Evolutionary conservation across 1,140 invertebrate genomes (phyloP), one percentile per base, ranked within the genome.

Genomic region (Pseudomyrmex cubaensis): DNA sequence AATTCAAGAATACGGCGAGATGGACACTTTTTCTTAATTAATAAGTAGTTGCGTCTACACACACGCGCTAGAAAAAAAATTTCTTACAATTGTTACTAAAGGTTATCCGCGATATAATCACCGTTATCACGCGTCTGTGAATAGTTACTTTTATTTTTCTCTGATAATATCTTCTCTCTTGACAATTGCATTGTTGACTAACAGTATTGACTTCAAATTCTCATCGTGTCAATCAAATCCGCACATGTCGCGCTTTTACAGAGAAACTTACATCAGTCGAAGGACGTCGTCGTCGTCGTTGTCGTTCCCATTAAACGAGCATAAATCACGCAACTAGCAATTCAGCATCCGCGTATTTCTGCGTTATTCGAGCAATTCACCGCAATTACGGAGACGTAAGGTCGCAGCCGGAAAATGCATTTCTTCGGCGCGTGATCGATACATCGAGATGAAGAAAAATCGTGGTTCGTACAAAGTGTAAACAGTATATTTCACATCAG

Each of bases 401-500:
- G 3, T 7, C 44, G 59, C 46, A 44, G 35, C 44, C 63, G 25
- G 66, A 64, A 64, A 78, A 70, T 25, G 20, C 44, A 25, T 48
- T 70, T 78, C 20, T 13, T 12, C 50, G 13, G 20, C 54, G 64
- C 66, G 50, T 54, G 22, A 35, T 17, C 9, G 20, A 67, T n/a
- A 57, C 46, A 20, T 67, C 56, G 15, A 25, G 17, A 15, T 12
- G n/a, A 52, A 48, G 52, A 50, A 57, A 63, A 25, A 4, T 10
- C 13, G 17, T 35, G 35, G 61, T 72, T 48, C 66, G n/a, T 80
- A 20, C 54, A 1, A 57, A 59, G 66, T 72, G 66, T 80, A 61
- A 80, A 80, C 44, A 44, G 66, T 64, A 54, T 76, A 64, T 80
- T 70, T 72, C 76, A 50, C 46, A 57, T 80, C 76, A 66, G 76